These are phyloP conservation scores for Dolomedes plantarius DNA, from an alignment of 2,888 invertebrate genomes.

Conservation along the genomic window DNA sequence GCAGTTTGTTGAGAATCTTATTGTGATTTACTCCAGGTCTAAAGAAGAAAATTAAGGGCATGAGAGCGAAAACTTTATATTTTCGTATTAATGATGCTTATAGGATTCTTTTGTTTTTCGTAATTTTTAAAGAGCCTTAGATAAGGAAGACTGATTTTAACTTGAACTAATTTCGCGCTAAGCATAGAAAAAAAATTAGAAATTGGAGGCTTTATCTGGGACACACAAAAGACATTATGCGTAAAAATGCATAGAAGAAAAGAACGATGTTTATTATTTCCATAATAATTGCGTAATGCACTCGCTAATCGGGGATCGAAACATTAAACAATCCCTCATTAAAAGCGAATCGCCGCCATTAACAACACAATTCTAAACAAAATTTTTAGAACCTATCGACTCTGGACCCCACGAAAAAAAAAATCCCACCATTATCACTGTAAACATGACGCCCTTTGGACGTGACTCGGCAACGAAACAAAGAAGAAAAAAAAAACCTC, in stretches of 20 bases:
- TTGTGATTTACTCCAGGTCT: too few species aligned
- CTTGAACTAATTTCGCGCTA: background rate
- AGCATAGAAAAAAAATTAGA: background rate
- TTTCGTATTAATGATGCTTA: too few species aligned
- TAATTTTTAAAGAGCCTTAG: background rate
- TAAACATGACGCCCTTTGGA: slow-evolving; percentile 33
- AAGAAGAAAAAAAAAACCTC: slow-evolving; percentile 13
- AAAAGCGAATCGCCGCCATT: slow-evolving; percentile 58
- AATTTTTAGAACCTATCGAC: slow-evolving; percentile 37
- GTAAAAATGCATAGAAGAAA: background rate
- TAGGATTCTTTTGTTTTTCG: background rate
- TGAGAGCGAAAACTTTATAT: too few species aligned
- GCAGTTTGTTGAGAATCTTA: too few species aligned
- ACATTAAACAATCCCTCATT: slow-evolving; percentile 62
- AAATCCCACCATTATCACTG: slow-evolving; percentile 34
- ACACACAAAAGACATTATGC: background rate
- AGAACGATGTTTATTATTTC: slow-evolving; percentile 10
- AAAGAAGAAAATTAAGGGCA: too few species aligned
- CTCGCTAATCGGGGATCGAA: slow-evolving; percentile 31
- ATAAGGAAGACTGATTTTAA: background rate
- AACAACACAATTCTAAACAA: slow-evolving; percentile 51
- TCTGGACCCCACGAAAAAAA: slow-evolving; percentile 7
- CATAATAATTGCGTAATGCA: slow-evolving; percentile 18
- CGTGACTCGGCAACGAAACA: slow-evolving; percentile 41
- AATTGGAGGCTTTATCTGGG: background rate